Conservation (phyloP, 2,797 vertebrate genomes). For the Argyrosomus regius region DNA sequence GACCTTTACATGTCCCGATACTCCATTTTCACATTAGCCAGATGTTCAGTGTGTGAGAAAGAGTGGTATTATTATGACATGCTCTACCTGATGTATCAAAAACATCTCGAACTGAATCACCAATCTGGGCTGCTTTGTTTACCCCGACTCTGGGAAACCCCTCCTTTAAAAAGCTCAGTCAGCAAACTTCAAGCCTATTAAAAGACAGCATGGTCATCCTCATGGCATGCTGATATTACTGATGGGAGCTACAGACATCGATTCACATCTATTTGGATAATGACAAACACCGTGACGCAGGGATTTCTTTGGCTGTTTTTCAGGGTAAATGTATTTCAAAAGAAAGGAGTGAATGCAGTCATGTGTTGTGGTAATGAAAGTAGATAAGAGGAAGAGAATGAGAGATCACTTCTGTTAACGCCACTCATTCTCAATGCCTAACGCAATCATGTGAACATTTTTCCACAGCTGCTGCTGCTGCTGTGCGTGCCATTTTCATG, state of each 20-base stretch:
- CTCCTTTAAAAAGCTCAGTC: not conserved
- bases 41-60: not conserved
- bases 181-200: not conserved
- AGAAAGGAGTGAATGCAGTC: slow-evolving; percentile 30
- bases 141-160: slow-evolving; percentile 12
- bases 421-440: slow-evolving; percentile 32
- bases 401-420: slow-evolving; percentile 64
- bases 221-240: not conserved
- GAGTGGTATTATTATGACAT: not conserved
- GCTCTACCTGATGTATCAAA: not conserved
- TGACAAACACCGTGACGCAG: not conserved
- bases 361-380: slow-evolving; percentile 44
- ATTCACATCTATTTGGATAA: slow-evolving; percentile 18
- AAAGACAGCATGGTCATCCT: slow-evolving; percentile 4
- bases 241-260: not conserved
- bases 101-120: slow-evolving; percentile 6
- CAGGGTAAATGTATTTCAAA: not conserved
- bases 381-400: slow-evolving; percentile 63
- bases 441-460: slow-evolving; percentile 52
- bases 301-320: slow-evolving; percentile 9
- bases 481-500: slow-evolving; percentile 8
- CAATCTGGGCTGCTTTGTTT: not conserved
- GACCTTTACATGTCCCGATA: not conserved
- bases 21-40: not conserved
- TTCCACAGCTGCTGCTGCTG: slow-evolving; percentile 54